These are phyloP conservation scores for Eubasilissa splendida DNA, from an alignment of 2,888 invertebrate genomes.

Conservation along the genomic window DNA sequence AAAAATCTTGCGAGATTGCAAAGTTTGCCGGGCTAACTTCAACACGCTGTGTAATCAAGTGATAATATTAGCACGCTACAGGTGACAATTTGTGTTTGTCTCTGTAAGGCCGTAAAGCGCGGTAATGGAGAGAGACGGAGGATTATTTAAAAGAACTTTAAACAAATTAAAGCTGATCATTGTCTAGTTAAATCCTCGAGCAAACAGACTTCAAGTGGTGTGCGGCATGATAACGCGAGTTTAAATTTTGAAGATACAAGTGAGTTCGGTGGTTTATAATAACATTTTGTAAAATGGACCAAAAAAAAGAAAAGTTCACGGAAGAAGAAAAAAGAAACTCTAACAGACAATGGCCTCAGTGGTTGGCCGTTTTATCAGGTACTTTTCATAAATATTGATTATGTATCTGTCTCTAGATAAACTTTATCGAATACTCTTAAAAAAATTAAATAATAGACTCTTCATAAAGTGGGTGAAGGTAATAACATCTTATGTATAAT, in stretches of 20 bases:
- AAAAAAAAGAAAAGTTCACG: not conserved
- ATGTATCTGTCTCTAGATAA: not conserved
- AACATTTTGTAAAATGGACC: not conserved
- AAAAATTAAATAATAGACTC: too few species aligned
- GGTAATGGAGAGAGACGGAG: too few species aligned
- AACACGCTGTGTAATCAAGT: not conserved
- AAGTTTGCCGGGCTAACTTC: not conserved
- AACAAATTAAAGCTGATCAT: not conserved
- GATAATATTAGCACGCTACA: not conserved
- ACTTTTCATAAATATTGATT: constrained; percentile 19
- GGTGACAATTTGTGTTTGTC: not conserved
- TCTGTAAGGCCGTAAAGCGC: not conserved
- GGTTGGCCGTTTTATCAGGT: constrained; percentile 64
- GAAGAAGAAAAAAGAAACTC: constrained; percentile 23
- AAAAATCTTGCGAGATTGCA: constrained; percentile 14
- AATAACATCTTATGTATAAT: too few species aligned
- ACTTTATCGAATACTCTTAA: too few species aligned
- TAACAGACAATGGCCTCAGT: constrained; percentile 64
- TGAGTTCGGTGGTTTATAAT: not conserved
- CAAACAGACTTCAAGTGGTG: not conserved
- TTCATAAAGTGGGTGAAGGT: too few species aligned
- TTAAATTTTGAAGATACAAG: not conserved
- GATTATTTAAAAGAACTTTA: not conserved
- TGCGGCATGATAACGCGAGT: not conserved
- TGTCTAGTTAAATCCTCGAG: too few species aligned